A percentile compares a stretch with the other conserved stretches of the same genome.
Conservation (phyloP, 2,797 vertebrate genomes). For the Chiloscyllium punctatum region DNA sequence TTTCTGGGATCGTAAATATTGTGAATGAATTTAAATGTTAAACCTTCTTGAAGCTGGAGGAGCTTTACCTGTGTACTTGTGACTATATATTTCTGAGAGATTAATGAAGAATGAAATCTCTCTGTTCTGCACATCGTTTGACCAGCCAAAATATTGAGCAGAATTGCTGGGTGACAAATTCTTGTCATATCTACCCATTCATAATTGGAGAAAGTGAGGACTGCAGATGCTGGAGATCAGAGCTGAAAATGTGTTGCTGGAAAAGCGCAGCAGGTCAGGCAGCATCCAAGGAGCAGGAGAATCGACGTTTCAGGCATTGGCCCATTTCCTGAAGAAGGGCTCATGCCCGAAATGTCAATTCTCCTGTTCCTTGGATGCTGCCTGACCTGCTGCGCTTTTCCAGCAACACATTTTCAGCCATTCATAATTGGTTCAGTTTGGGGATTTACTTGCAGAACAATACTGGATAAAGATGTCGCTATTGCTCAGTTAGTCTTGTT, state of each 20-base stretch:
- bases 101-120: background rate
- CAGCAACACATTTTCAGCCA: no score
- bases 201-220: no score
- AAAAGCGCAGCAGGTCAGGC: no score
- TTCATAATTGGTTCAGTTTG: background rate
- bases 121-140: background rate
- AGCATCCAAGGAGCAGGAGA: no score
- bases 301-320: no score
- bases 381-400: no score
- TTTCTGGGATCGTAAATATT: background rate
- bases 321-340: no score
- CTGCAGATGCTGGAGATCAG: no score
- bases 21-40: background rate
- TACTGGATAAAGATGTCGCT: background rate
- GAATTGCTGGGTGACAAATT: background rate
- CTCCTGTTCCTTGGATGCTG: no score
- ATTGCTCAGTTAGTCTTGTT: background rate
- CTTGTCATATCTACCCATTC: no score
- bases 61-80: background rate
- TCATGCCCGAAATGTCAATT: no score
- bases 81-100: background rate
- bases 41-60: background rate
- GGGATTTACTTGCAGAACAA: background rate
- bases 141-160: background rate
- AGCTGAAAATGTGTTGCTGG: no score